Evolutionary conservation across 2,888 invertebrate species (phyloP).

Genomic region (Parnassius orleans): DNA sequence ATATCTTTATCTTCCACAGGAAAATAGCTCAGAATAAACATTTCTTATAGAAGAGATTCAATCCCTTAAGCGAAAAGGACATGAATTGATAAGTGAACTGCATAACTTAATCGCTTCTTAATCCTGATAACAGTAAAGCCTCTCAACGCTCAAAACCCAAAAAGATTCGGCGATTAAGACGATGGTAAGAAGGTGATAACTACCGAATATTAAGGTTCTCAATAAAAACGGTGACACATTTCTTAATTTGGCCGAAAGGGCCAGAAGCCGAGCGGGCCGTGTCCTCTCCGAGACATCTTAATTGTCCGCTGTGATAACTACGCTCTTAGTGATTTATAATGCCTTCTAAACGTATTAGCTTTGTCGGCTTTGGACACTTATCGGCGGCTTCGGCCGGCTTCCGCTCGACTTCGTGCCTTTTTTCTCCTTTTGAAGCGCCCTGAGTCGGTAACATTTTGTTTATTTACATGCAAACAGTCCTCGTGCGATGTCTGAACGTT

Average conservation of each 20-base stretch:
- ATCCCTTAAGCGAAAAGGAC: too few species aligned
- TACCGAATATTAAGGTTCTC: constrained; percentile 24
- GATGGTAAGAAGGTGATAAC: constrained; percentile 17
- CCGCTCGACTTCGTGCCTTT: constrained; percentile 54
- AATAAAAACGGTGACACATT: constrained; percentile 40
- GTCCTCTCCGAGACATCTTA: constrained; percentile 59
- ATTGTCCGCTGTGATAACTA: constrained; percentile 69
- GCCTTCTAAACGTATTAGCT: constrained; percentile 66
- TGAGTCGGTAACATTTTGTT: constrained; percentile 30
- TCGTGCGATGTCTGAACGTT: constrained; percentile 19
- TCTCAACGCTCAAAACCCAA: neutral
- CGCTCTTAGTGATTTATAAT: constrained; percentile 71
- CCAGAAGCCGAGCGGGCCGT: constrained; percentile 27
- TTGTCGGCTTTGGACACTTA: constrained; percentile 71
- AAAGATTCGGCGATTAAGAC: constrained; percentile 13
- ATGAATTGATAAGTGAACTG: neutral
- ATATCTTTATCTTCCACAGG: too few species aligned
- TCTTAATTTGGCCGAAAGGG: constrained; percentile 36
- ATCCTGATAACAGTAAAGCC: constrained; percentile 11
- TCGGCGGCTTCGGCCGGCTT: constrained; percentile 61
- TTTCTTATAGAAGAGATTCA: too few species aligned
- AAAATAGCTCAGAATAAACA: too few species aligned
- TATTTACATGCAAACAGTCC: constrained; percentile 36
- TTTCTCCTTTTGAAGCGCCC: constrained; percentile 33
- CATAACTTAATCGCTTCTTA: neutral